Evolutionary conservation across 2,797 vertebrate genomes (phyloP), one percentile per base, ranked within the genome.

Genomic region (Alauda arvensis): DNA sequence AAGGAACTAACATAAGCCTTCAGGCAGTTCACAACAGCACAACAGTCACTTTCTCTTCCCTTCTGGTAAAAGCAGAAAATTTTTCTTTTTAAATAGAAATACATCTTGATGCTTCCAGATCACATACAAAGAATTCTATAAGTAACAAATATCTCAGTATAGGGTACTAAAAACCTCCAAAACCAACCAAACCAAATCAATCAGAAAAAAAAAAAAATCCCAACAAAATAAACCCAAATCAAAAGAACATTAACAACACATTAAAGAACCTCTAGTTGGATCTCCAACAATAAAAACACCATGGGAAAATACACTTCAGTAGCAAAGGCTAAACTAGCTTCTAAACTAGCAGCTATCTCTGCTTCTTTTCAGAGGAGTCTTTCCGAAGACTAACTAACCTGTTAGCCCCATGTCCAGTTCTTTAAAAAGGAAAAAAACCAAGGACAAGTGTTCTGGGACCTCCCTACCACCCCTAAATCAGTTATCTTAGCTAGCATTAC

Each of bases 321-420:
- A 70, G 14, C 12, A 57, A 76, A 79, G 4, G 1, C 28, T 33
- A 15, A 12, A 18, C 4, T 7, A 20, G 1, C 14, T 57, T n/a
- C 12, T 52, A 17, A 10, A 12, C 25, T 12, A 45, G 31, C 29
- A 76, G 16, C 11, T 46, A 28, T 53, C 10, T 9, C 13, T 57
- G 0, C 16, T 19, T 60, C 21, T 52, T 68, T 52, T 59, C 83
- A 74, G 6, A 23, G 18, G 33, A 12, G 23, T 8, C 6, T 69
- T 66, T 18, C 18, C 9, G 34, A 72, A 3, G n/a, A n/a, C n/a
- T 8, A 56, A 18, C 37, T 24, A 5, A 51, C 6, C 7, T 33
- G 1, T 39, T 3, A 63, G 3, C 2, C 3, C 11, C 12, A 4
- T 12, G 4, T 23, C 29, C 29, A 72, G 26, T 10, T 33, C 24